A percentile compares a stretch with the other conserved stretches of the same genome.
phyloP scores from a whole-genome alignment of 1,140 invertebrate genomes.

The Ladona fulva region DNA sequence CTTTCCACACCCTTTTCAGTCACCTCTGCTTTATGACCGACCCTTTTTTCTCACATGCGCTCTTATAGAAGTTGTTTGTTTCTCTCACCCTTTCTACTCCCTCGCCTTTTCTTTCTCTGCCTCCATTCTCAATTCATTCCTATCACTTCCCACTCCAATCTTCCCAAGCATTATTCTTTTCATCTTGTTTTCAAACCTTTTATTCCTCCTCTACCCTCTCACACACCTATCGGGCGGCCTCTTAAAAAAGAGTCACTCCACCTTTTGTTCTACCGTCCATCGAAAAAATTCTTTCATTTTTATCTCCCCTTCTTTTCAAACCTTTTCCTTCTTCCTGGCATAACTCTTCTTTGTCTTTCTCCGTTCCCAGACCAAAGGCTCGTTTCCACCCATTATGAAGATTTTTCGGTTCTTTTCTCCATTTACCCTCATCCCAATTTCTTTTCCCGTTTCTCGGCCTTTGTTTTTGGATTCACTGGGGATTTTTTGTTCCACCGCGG shows the following conservation, averaged over 20 bases:
- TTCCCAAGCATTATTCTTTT: neutral
- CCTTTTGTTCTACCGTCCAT: neutral
- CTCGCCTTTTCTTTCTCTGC: neutral
- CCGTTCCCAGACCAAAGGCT: too few relatives aligned
- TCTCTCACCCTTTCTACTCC: neutral
- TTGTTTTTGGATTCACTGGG: too few relatives aligned
- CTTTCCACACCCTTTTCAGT: neutral
- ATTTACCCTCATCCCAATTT: too few relatives aligned
- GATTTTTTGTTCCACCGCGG: too few relatives aligned
- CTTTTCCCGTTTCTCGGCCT: too few relatives aligned
- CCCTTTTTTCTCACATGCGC: neutral
- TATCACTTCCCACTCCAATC: neutral
- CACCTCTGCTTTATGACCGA: neutral
- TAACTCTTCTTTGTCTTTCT: too few relatives aligned
- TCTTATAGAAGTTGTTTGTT: conserved; percentile 3
- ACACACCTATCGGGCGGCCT: neutral
- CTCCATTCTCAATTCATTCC: neutral
- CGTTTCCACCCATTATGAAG: too few relatives aligned
- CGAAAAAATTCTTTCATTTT: neutral
- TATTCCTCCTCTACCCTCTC: neutral
- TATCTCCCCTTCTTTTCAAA: neutral
- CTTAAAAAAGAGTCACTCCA: neutral
- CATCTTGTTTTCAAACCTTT: neutral
- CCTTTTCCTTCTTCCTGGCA: neutral
- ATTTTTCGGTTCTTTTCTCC: too few relatives aligned